Evolutionary conservation across 2,113 vertebrate genomes (phyloP).

Genomic region (Australoheros scitulus): DNA sequence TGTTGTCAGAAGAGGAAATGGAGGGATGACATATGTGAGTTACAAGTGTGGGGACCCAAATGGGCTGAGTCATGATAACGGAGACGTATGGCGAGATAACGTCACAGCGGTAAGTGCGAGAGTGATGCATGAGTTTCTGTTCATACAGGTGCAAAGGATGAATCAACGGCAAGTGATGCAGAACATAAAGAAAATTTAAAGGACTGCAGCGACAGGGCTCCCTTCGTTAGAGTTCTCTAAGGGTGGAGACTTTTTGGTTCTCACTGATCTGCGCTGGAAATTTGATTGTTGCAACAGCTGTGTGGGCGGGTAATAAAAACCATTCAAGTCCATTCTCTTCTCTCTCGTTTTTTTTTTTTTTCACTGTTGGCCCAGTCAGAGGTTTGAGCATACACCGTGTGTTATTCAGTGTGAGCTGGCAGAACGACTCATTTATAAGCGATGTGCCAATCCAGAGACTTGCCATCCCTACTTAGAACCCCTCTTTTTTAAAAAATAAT

Average conservation of each 20-base stretch:
- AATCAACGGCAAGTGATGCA: constrained; percentile 1
- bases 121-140: constrained; percentile 25
- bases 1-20: background rate
- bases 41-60: background rate
- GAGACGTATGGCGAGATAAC: constrained; percentile 36
- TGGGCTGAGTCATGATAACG: constrained; percentile 32
- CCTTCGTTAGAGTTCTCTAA: background rate
- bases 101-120: background rate
- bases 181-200: background rate
- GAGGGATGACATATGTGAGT: constrained; percentile 22
- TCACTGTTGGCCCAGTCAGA: background rate
- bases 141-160: constrained; percentile 17
- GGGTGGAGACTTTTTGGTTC: background rate
- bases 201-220: background rate
- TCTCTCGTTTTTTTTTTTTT: background rate
- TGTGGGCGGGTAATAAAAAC: background rate
- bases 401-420: background rate
- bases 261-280: background rate
- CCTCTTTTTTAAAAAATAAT: background rate
- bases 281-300: background rate
- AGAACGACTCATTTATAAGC: background rate
- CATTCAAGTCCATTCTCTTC: background rate
- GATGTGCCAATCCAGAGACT: background rate
- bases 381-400: background rate
- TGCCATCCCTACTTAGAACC: background rate